These are phyloP conservation scores for Gallinago solitaria DNA, from an alignment of 2,797 vertebrate species.

Conservation along the genomic window DNA sequence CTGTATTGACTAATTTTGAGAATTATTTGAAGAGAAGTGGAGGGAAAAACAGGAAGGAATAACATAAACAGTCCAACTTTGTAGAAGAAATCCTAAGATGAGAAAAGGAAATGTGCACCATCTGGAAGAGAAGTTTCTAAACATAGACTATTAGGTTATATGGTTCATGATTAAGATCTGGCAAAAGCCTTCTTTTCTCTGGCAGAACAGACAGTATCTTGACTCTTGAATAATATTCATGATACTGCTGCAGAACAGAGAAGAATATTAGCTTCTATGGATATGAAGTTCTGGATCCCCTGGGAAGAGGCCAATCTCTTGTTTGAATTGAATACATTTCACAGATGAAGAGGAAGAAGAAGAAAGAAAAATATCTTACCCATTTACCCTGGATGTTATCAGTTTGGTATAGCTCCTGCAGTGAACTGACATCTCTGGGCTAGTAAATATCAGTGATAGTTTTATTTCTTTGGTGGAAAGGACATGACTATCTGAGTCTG, in stretches of 20 bases:
- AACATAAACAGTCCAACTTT: neutral
- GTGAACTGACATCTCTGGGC: neutral
- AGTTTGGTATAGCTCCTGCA: neutral
- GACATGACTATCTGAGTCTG: neutral
- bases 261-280: constrained; percentile 20
- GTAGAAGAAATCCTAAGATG: constrained; percentile 24
- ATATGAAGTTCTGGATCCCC: constrained; percentile 27
- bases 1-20: neutral
- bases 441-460: neutral
- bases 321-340: constrained; percentile 16
- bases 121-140: constrained; percentile 58
- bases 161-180: constrained; percentile 59
- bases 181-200: constrained; percentile 47
- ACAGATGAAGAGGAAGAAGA: constrained; percentile 28
- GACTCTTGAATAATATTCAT: constrained; percentile 48
- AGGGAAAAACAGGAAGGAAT: constrained; percentile 1
- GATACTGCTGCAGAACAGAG: constrained; percentile 23
- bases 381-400: neutral
- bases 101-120: constrained; percentile 48
- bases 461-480: neutral
- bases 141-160: constrained; percentile 58
- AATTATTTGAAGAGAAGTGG: neutral
- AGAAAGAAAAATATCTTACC: neutral
- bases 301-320: constrained; percentile 36
- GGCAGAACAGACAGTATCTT: constrained; percentile 64